phyloP scores from a whole-genome alignment of 2,888 invertebrate species.

The Fissipunctia ypsillon region DNA sequence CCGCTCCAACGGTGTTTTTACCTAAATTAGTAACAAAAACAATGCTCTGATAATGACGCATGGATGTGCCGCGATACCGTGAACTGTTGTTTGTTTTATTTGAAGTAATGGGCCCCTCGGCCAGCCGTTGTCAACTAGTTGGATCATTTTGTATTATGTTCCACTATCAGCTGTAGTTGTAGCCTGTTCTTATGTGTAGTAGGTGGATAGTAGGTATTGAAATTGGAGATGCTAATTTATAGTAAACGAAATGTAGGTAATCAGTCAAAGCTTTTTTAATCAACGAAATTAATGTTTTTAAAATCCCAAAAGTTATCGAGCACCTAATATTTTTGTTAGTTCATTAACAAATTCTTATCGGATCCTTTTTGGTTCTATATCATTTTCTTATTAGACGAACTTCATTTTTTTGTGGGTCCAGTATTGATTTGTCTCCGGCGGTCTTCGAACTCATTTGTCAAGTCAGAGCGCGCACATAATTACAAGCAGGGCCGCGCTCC shows the following conservation, averaged over 20 bases:
- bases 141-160: constrained; percentile 31
- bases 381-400: constrained; percentile 58
- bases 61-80: constrained; percentile 67
- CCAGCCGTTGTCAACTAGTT: constrained; percentile 44
- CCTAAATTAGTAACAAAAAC: constrained; percentile 83
- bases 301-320: constrained; percentile 14
- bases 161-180: constrained; percentile 25
- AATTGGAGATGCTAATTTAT: constrained; percentile 13
- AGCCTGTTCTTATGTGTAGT: background rate
- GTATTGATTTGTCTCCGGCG: constrained; percentile 71
- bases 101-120: constrained; percentile 58
- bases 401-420: constrained; percentile 56
- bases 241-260: constrained; percentile 2
- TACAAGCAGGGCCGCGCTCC: constrained; percentile 64
- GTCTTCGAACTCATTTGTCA: constrained; percentile 72
- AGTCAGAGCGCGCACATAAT: constrained; percentile 66
- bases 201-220: constrained; percentile 5
- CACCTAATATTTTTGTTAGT: constrained; percentile 33
- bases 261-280: constrained; percentile 23
- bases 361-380: constrained; percentile 50
- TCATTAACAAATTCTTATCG: constrained; percentile 59
- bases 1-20: constrained; percentile 82
- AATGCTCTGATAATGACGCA: constrained; percentile 75
- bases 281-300: constrained; percentile 37
- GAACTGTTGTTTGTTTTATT: constrained; percentile 65